Evolutionary conservation across 2,797 vertebrate genomes (phyloP).

Genomic region (Ceyx erithaca): DNA sequence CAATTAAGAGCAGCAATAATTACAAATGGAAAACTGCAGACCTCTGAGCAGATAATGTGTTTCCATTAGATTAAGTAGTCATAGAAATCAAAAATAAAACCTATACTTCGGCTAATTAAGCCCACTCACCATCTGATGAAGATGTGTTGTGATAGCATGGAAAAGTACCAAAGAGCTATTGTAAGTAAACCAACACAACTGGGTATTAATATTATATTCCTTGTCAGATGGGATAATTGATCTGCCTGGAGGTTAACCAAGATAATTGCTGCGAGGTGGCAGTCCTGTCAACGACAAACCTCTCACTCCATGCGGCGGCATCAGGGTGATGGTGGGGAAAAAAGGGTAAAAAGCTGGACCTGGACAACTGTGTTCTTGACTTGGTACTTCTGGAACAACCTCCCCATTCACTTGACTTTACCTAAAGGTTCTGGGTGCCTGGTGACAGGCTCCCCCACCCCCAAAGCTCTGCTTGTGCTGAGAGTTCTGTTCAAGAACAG

Average conservation of each 20-base stretch:
- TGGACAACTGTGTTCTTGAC: accelerated
- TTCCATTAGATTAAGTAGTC: slow-evolving; percentile 83
- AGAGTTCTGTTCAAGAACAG: background rate
- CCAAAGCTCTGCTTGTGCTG: background rate
- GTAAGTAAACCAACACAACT: slow-evolving; percentile 71
- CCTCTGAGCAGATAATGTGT: slow-evolving; percentile 76
- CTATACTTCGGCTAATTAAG: slow-evolving; percentile 82
- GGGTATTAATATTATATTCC: slow-evolving; percentile 60
- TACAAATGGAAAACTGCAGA: slow-evolving; percentile 77
- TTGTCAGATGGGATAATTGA: slow-evolving; percentile 52
- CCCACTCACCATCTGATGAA: slow-evolving; percentile 82
- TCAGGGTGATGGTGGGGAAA: background rate
- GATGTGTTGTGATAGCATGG: slow-evolving; percentile 72
- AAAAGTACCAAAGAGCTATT: slow-evolving; percentile 70
- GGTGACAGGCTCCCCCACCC: accelerated
- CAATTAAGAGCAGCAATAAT: slow-evolving; percentile 80
- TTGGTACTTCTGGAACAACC: accelerated
- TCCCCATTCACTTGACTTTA: accelerated
- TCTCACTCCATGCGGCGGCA: background rate
- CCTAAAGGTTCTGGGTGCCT: accelerated
- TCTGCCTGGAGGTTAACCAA: slow-evolving; percentile 53
- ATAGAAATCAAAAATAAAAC: slow-evolving; percentile 80
- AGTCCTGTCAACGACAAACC: background rate
- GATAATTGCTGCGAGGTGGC: slow-evolving; percentile 29
- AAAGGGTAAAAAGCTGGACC: accelerated